Evolutionary conservation across 1,140 invertebrate species (phyloP), one percentile per base, ranked within the genome.

Genomic region (Meloidogyne chitwoodi): DNA sequence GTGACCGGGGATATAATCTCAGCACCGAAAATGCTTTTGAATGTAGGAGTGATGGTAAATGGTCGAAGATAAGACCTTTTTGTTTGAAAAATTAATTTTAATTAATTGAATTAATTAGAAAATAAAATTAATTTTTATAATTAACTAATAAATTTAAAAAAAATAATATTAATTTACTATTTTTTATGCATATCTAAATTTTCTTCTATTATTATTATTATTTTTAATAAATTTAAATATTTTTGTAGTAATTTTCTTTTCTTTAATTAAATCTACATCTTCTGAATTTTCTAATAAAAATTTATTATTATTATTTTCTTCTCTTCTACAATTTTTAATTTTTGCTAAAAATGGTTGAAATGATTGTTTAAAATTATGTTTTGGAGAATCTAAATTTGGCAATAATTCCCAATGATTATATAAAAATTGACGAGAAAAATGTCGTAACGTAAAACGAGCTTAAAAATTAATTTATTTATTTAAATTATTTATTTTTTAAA

Each of bases 21-120:
- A 66, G 48, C 14, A 41, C 2, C 0, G 82, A 82, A 38, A 84
- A 84, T 70, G 75, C 82, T 26, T 38, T 82, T 48, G 81, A 82
- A 66, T 82, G 81, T 26, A 27, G 63, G 12, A n/a, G 77, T 22
- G 69, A 61, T 24, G 69, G 81, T 19, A 38, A 73, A 24, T 82
- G 81, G 81, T 77, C 74, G 0, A 29, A 83, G 22, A 14, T 31
- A 31, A 26, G 16, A 2, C 80, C 80, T 31, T 14, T 4, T 11
- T 81, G 80, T 74, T 0, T 77, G 12, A 22, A 29, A 29, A 12
- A 72, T 64, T 29, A 64, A 64, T n/a, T n/a, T n/a, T n/a, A n/a
- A n/a, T n/a, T n/a, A n/a, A n/a, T n/a, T n/a, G n/a, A n/a, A n/a
- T n/a, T n/a, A n/a, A n/a, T n/a, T n/a, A n/a, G n/a, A n/a, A n/a